Evolutionary conservation across 2,113 vertebrate genomes (phyloP), one percentile per base, ranked within the genome.

Genomic region (Falco punctatus): DNA sequence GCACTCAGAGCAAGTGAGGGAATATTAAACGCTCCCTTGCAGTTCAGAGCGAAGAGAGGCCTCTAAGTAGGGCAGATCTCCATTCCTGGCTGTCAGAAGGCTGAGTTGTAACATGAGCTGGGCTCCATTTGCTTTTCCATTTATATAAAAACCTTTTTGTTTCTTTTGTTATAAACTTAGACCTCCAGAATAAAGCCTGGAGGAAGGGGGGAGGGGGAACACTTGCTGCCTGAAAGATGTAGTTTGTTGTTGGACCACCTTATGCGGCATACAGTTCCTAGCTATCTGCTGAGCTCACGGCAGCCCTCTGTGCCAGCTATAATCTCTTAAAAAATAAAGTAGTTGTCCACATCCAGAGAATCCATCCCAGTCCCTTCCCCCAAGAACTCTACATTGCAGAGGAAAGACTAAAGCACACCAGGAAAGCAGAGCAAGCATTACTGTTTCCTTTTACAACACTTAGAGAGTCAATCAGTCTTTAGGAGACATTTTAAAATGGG

Each of bases 91-190:
- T 97, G 95, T 97, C 96, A 97, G 97, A 95, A 97, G 94, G 96
- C 95, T 90, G 89, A 94, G 89, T 54, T 97, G 96, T 97, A 97
- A 97, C 95, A 91, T 97, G 96, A 97, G 95, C 94, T 92, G 89
- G 86, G 81, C 92, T 97, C 86, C 94, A 69, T 96, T 97, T 97
- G 95, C 92, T 97, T 97, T 94, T 94, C 94, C 92, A 97, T 97
- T 96, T 95, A 85, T 95, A 96, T 97, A 96, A 97, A 97, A 97
- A 90, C 90, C 95, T 95, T 96, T 97, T 97, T 96, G 97, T 97
- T 96, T 94, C 97, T 94, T 97, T 97, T 97, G 97, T 97, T 97
- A 95, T 90, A 95, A 94, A 95, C 89, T 95, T 95, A 95, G 94
- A 92, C 94, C 96, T 91, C 66, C 89, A 95, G 92, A 95, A 96